These are phyloP conservation scores for Anagrus nilaparvatae DNA, from an alignment of 1,140 invertebrate species.

Conservation along the genomic window DNA sequence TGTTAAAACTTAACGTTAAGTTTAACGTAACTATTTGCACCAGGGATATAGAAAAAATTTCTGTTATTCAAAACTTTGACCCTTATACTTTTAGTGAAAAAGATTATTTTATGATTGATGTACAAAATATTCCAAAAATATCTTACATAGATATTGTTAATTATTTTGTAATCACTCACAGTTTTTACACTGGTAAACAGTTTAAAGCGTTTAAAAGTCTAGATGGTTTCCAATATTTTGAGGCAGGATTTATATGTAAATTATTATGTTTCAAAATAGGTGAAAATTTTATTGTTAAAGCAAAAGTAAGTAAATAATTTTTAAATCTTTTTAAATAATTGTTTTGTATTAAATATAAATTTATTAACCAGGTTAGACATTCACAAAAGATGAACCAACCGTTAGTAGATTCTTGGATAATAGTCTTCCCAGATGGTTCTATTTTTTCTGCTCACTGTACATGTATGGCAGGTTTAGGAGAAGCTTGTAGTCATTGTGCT, in stretches of 20 bases:
- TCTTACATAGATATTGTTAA: not conserved
- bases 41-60: constrained; percentile 1
- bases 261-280: not conserved
- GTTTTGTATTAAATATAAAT: not conserved
- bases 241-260: not conserved
- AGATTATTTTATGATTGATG: not conserved
- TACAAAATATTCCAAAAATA: not conserved
- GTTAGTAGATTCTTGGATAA: not conserved
- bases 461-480: not conserved
- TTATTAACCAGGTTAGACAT: not conserved
- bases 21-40: too few species aligned
- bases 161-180: constrained; percentile 4
- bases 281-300: not conserved
- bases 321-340: not conserved
- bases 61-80: not conserved
- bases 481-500: not conserved
- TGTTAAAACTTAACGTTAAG: too few species aligned
- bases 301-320: not conserved
- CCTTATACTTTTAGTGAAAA: constrained; percentile 1
- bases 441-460: not conserved
- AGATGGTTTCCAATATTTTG: constrained; percentile 2
- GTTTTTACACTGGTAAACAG: not conserved
- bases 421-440: not conserved
- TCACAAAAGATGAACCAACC: not conserved
- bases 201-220: constrained; percentile 5